These are phyloP conservation scores for western clawed frog (Xenopus tropicalis) DNA, from an alignment of 2,113 vertebrate species.

Conservation along the genomic window UCB_Xtro_10.0 CM004443.2:55263001-55263500, in stretches of 20 bases:
- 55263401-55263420: too few species aligned
- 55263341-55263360: too few species aligned
- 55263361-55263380: too few species aligned
- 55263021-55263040: slow-evolving; percentile 79
- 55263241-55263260: neutral
- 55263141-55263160: slow-evolving; percentile 33
- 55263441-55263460: too few species aligned
- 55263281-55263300: neutral
- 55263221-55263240: slow-evolving; percentile 17
- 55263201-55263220: slow-evolving; percentile 38
- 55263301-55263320: neutral
- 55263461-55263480: too few species aligned
- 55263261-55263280: too few species aligned
- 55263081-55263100: slow-evolving; percentile 79
- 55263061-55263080: slow-evolving; percentile 75
- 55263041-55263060: slow-evolving; percentile 80
- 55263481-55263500: too few species aligned
- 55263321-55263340: too few species aligned
- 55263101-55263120: slow-evolving; percentile 88
- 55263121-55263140: slow-evolving; percentile 61
- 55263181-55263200: slow-evolving; percentile 44
- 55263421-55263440: too few species aligned
- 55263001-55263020: slow-evolving; percentile 86
- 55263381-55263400: too few species aligned
- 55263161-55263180: slow-evolving; percentile 18